phyloP scores from a whole-genome alignment of 2,113 vertebrate genomes.

The Amia ocellicauda region DNA sequence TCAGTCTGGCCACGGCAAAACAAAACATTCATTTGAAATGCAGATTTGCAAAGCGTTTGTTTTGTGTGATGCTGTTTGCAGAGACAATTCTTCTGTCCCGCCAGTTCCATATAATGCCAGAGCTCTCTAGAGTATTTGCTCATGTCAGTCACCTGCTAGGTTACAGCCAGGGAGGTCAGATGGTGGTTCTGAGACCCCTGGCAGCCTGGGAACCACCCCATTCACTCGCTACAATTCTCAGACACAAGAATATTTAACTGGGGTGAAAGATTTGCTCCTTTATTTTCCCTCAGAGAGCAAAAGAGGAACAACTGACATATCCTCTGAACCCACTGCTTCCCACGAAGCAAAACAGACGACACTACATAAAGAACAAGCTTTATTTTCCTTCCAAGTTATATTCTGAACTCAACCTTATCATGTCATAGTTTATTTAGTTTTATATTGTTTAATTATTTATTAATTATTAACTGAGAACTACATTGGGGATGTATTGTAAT shows the following conservation, averaged over 20 bases:
- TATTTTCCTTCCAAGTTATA: too few species aligned
- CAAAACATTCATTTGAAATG: constrained; percentile 49
- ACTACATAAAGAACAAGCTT: too few species aligned
- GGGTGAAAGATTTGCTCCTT: constrained; percentile 13
- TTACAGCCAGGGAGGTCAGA: constrained; percentile 39
- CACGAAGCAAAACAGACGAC: too few species aligned
- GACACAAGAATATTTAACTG: constrained; percentile 23
- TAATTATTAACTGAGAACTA: too few species aligned
- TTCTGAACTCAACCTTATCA: too few species aligned
- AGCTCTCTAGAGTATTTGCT: constrained; percentile 49
- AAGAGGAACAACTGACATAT: constrained; percentile 21
- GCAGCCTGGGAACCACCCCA: constrained; percentile 27
- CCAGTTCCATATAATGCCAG: constrained; percentile 44
- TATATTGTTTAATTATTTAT: too few species aligned
- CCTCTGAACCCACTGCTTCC: constrained; percentile 28
- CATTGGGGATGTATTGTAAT: too few species aligned
- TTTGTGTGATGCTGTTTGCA: constrained; percentile 32
- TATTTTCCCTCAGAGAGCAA: not conserved
- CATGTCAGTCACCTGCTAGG: constrained; percentile 56
- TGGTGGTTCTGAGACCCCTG: constrained; percentile 6
- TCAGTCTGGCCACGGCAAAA: constrained; percentile 35
- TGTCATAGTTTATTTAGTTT: too few species aligned
- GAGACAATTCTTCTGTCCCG: constrained; percentile 31
- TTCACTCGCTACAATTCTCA: constrained; percentile 26
- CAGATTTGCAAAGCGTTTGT: constrained; percentile 39